Evolutionary conservation across 2,113 vertebrate species (phyloP).

Genomic region (Corythornis vintsioides): DNA sequence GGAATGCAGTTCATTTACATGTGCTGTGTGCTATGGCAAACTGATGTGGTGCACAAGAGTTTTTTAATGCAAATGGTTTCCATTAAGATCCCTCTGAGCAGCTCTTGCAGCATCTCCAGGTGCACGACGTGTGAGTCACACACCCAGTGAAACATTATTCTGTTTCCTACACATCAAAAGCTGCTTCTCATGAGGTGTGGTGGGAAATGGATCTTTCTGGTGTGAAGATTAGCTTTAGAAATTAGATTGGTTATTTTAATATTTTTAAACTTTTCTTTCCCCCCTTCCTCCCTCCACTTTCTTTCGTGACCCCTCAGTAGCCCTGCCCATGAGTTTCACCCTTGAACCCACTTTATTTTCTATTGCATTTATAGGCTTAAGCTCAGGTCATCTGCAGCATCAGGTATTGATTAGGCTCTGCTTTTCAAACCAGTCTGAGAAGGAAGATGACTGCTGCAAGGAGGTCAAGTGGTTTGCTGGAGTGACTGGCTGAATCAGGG

Average conservation of each 20-base stretch:
- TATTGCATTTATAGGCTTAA: conserved; percentile 24
- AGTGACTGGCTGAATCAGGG: neutral
- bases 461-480: neutral
- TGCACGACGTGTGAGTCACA: rapidly evolving
- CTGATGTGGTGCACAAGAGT: neutral
- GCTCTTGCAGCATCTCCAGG: neutral
- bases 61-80: neutral
- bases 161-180: neutral
- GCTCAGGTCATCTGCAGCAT: neutral
- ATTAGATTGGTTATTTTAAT: neutral
- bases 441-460: neutral
- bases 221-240: neutral
- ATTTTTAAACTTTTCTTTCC: rapidly evolving
- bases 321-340: neutral
- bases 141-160: neutral
- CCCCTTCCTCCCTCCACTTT: neutral
- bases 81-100: neutral
- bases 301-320: neutral
- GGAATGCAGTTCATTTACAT: neutral
- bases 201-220: neutral
- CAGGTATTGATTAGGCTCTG: conserved; percentile 7
- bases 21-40: neutral
- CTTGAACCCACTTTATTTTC: conserved; percentile 3
- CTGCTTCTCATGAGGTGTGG: neutral
- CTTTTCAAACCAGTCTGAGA: conserved; percentile 9